A percentile compares a stretch with the other conserved stretches of the same genome.
These are phyloP conservation scores for Microtus pennsylvanicus DNA, from an alignment of 2,113 vertebrate genomes.

Conservation along the genomic window DNA sequence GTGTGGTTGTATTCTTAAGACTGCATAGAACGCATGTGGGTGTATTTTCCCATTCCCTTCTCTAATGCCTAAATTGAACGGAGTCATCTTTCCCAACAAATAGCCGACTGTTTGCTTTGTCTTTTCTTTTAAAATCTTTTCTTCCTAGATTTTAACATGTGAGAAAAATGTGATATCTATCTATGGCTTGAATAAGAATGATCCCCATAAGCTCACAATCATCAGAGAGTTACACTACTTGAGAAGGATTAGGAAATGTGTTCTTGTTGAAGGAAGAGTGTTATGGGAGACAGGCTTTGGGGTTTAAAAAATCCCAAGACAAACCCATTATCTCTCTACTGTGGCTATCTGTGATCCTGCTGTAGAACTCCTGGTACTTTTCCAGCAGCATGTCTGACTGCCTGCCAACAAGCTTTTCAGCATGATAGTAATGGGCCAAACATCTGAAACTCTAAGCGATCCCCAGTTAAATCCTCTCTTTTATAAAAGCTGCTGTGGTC, in stretches of 20 bases:
- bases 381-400: neutral
- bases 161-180: neutral
- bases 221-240: neutral
- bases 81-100: neutral
- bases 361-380: neutral
- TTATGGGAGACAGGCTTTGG: neutral
- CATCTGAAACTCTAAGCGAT: neutral
- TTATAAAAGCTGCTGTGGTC: no score
- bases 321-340: neutral
- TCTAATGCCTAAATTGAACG: neutral
- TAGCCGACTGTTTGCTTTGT: neutral
- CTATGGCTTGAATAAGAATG: neutral
- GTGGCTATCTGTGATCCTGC: neutral
- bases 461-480: neutral
- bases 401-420: neutral
- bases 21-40: neutral
- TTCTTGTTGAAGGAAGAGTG: neutral
- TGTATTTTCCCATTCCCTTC: no score
- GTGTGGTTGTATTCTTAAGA: neutral
- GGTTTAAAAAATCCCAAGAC: neutral
- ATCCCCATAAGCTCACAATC: neutral
- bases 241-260: neutral
- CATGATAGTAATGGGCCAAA: neutral
- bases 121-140: neutral
- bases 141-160: no score